Percentiles rank a stretch among this genome's conserved stretches.
These are phyloP conservation scores for Mungos mungo DNA, from an alignment of 2,113 vertebrate species.

Conservation along the genomic window DNA sequence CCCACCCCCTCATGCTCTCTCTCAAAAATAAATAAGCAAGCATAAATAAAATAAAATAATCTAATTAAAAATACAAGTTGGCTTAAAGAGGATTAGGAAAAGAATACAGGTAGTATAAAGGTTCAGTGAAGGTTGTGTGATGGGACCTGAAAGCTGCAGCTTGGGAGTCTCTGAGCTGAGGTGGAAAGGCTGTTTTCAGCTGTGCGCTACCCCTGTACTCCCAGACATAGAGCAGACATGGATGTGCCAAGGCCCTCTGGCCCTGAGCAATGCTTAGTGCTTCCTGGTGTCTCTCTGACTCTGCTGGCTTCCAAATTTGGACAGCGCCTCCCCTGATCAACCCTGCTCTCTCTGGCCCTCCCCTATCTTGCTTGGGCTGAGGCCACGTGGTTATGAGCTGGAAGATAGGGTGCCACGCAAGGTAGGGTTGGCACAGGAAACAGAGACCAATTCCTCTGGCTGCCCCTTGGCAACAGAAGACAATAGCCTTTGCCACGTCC, in stretches of 20 bases:
- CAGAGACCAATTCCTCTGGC: not conserved
- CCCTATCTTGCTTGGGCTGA: not conserved
- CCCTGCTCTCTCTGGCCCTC: not conserved
- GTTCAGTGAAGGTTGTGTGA: not conserved
- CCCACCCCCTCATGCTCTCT: not conserved
- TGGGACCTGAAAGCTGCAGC: too few relatives aligned
- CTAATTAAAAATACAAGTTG: not conserved
- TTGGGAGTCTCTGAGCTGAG: not conserved
- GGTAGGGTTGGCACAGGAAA: not conserved
- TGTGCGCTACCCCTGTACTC: accelerated
- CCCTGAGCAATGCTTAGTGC: not conserved
- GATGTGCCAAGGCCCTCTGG: not conserved
- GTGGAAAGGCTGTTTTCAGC: not conserved
- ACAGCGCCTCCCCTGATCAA: not conserved
- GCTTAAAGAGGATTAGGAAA: not conserved
- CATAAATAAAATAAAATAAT: not conserved
- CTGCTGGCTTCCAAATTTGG: accelerated
- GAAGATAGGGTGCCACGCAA: not conserved
- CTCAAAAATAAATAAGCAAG: not conserved
- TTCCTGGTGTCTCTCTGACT: not conserved
- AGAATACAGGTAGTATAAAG: not conserved
- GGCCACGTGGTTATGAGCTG: not conserved
- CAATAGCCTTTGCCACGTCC: not conserved
- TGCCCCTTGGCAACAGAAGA: not conserved
- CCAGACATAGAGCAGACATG: not conserved